Base-by-base conservation (phyloP, 2,888 invertebrate genomes). In the Ephialtes manifestator region DNA sequence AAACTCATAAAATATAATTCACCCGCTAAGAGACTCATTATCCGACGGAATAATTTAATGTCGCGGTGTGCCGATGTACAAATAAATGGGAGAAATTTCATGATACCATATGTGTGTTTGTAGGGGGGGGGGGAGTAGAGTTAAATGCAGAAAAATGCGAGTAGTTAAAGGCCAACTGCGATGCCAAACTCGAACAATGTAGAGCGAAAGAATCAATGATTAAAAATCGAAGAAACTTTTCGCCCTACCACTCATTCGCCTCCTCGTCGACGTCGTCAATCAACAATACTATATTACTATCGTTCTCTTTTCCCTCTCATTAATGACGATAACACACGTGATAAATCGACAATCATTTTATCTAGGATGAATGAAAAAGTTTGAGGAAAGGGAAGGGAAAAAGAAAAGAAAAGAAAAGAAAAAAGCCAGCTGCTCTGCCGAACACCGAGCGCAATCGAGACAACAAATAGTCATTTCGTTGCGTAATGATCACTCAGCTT, bases 101-200 rank as follows among this genome's bases (percentile, higher is more conserved):
- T 35, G 35, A 60, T 31, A 60, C n/a, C n/a, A n/a, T n/a, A 31
- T 63, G 10, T 35, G n/a, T 35, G 39, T 39, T 18, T 18, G 15
- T 8, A 18, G 35, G 46, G 20, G 79, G 24, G 35, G 46, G 20
- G 79, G 70, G 60, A 70, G 81, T 74, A 65, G 55, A 84, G 60
- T 84, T 86, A 86, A 86, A 86, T 86, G 86, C 86, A 84, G 71
- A 82, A 67, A 86, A 84, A 86, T 86, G 86, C 84, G 81, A 78
- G 46, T 78, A 76, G 76, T 85, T 80, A 76, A 76, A 67, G 68
- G 68, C 48, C 63, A 78, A 65, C 78, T 81, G 77, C 83, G 53
- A 83, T 72, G 71, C 75, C 75, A 83, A 76, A 76, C 20, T 63
- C 60, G 51, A 84, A 35, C 67, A 79, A 31, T 58, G 74, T 60